These are phyloP conservation scores for Odocoileus hemionus DNA, from an alignment of 2,113 vertebrate genomes.

Conservation along the genomic window DNA sequence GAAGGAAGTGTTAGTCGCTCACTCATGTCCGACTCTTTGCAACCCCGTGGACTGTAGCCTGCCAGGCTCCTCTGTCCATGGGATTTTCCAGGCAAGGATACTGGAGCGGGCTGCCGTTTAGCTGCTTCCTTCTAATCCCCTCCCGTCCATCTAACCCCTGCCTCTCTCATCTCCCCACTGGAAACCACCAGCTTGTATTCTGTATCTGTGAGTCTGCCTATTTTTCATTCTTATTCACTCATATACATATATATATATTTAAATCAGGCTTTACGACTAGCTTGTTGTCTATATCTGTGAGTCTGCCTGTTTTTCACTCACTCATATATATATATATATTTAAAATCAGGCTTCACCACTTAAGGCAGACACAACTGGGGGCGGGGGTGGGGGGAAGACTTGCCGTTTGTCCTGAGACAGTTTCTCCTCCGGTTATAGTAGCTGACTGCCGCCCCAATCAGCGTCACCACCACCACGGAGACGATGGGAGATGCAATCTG, in stretches of 20 bases:
- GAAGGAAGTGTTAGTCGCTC: no score
- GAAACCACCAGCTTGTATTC: background rate
- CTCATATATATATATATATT: background rate
- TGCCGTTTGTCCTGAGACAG: slow-evolving; percentile 69
- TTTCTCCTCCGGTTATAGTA: slow-evolving; percentile 70
- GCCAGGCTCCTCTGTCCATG: background rate
- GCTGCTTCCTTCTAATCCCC: no score
- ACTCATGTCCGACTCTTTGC: no score
- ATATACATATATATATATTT: no score
- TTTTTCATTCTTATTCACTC: no score
- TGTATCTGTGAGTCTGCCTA: background rate
- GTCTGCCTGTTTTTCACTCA: background rate
- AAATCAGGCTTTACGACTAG: no score
- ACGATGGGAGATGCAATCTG: slow-evolving; percentile 79
- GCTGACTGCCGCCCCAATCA: slow-evolving; percentile 68
- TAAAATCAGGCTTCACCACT: background rate
- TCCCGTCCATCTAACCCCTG: background rate
- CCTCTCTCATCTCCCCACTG: background rate
- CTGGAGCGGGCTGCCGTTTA: background rate
- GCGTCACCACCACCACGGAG: slow-evolving; percentile 69
- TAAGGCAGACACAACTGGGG: fast-evolving
- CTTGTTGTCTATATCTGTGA: background rate
- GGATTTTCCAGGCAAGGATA: fast-evolving
- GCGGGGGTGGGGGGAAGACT: background rate
- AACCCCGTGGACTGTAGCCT: background rate